Conservation (phyloP, 2,888 invertebrate species). For the Frankliniella fusca region DNA sequence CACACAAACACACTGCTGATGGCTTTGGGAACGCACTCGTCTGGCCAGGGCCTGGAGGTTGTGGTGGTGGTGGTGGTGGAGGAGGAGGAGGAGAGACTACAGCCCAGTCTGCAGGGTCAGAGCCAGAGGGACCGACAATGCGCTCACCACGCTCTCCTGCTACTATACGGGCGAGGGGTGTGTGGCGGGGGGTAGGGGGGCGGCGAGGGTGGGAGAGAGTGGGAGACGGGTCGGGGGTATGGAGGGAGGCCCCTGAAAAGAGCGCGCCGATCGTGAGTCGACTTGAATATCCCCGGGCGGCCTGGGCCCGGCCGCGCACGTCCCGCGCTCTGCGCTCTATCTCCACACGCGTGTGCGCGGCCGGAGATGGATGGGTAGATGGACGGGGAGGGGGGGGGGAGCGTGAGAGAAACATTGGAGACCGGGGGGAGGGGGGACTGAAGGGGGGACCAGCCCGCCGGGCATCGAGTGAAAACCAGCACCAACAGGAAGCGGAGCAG, state of each 20-base stretch:
- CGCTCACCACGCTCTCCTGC: neutral
- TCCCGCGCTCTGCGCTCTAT: neutral
- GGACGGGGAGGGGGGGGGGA: no score
- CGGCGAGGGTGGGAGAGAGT: neutral
- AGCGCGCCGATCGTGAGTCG: neutral
- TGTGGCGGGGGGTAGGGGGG: neutral
- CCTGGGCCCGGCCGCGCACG: neutral
- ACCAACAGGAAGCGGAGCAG: no score
- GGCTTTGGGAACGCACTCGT: neutral
- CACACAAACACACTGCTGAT: constrained; percentile 3
- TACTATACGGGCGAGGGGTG: neutral
- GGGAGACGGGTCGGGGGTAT: neutral
- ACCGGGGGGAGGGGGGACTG: no score
- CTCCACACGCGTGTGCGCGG: neutral
- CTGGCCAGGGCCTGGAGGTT: neutral
- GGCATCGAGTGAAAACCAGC: no score
- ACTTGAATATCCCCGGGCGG: neutral
- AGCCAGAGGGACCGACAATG: neutral
- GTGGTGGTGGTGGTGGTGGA: no score
- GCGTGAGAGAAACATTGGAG: no score
- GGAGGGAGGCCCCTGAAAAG: neutral
- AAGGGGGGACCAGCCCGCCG: no score
- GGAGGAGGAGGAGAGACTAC: no score
- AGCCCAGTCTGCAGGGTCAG: neutral
- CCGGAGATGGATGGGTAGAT: no score